Evolutionary conservation across 2,888 invertebrate species (phyloP).

Genomic region (Cryptocheilus praepositus): DNA sequence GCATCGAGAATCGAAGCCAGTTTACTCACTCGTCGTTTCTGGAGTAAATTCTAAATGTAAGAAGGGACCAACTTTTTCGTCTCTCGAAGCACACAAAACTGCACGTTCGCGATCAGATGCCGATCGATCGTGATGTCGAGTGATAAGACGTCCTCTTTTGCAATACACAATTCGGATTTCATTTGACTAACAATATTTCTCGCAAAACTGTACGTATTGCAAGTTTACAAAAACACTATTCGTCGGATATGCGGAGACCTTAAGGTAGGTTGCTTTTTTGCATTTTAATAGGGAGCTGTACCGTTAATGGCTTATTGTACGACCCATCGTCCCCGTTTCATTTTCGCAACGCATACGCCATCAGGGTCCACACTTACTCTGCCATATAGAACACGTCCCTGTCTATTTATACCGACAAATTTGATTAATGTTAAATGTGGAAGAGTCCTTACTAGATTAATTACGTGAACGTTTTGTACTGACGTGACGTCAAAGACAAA

Average conservation of each 20-base stretch:
- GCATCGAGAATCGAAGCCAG: too few species aligned
- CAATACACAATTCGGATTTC: conserved; percentile 5
- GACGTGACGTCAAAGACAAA: too few species aligned
- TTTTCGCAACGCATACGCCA: conserved; percentile 34
- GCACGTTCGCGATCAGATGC: conserved; percentile 1
- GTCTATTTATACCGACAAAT: conserved; percentile 9
- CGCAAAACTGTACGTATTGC: conserved; percentile 3
- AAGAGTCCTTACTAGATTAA: too few species aligned
- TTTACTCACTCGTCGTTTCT: too few species aligned
- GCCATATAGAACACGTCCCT: neutral
- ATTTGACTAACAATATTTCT: conserved; percentile 22
- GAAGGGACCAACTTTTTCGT: conserved; percentile 51
- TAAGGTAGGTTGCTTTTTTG: conserved; percentile 56
- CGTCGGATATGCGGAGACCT: conserved; percentile 33
- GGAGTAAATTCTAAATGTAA: conserved; percentile 32
- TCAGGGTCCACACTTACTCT: conserved; percentile 19
- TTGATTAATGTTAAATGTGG: too few species aligned
- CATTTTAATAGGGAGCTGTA: conserved; percentile 36
- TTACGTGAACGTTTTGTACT: too few species aligned
- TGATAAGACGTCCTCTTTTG: neutral
- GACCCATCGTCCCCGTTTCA: conserved; percentile 39
- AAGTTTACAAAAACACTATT: conserved; percentile 15
- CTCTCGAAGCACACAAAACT: conserved; percentile 25
- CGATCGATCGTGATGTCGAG: neutral
- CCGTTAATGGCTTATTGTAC: conserved; percentile 41